Conservation (phyloP, 2,888 invertebrate genomes). For the Nycteola revayana region DNA sequence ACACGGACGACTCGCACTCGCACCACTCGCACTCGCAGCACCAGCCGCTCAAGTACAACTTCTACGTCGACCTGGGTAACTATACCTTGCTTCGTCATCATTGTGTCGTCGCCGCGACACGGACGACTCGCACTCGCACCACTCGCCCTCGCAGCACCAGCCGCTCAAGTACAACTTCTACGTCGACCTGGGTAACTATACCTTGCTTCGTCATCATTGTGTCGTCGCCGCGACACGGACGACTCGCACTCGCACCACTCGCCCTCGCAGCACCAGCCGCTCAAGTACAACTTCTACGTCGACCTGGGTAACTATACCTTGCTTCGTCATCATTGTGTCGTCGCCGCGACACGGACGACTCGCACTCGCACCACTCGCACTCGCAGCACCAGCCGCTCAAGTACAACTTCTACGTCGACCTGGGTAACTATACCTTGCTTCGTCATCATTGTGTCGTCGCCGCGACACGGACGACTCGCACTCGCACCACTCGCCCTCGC, state of each 20-base stretch:
- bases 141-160: constrained; percentile 53
- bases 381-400: constrained; percentile 83
- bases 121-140: constrained; percentile 52
- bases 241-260: no score
- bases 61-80: constrained; percentile 92
- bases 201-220: no score
- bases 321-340: no score
- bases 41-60: constrained; percentile 91
- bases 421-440: no score
- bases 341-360: constrained; percentile 63
- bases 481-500: no score
- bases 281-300: constrained; percentile 93
- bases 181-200: constrained; percentile 92
- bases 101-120: constrained; percentile 67
- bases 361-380: no score
- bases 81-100: no score
- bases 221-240: constrained; percentile 66
- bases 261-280: constrained; percentile 76
- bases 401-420: constrained; percentile 93
- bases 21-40: no score
- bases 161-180: constrained; percentile 93
- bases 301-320: no score
- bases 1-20: constrained; percentile 60
- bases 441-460: no score
- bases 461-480: constrained; percentile 62